Evolutionary conservation across 1,140 invertebrate species (phyloP), one percentile per base, ranked within the genome.

Genomic region (Limonius californicus): DNA sequence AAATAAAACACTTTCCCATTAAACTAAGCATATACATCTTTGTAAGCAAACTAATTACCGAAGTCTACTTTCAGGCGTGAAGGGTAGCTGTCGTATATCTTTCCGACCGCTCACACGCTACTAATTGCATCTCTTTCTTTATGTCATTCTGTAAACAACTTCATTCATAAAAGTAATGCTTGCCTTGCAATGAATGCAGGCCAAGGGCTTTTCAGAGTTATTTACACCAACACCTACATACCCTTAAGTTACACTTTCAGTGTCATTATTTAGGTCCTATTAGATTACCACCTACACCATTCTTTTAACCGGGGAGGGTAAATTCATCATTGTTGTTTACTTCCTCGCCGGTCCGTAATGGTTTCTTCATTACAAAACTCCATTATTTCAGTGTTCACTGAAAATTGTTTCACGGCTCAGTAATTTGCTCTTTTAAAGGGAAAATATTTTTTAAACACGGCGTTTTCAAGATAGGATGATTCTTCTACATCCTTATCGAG

Each of bases 131-230:
- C 16, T 50, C 45, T 50, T 50, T 50, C 45, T 50, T 50, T 16
- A 50, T 21, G 20, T 19, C 6, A 15, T 50, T 18, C 45, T 50
- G 45, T 50, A 50, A 50, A 19, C 45, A 50, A 50, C 45, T 50
- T 50, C 45, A 50, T 50, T 50, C 45, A 50, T 50, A 50, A 16
- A 50, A 50, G 45, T 21, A 50, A 50, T 19, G 45, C 14, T 19
- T 50, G 20, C n/a, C 45, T 8, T 19, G 45, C 45, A 50, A 50
- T 50, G 16, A 7, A 39, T 2, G 35, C 35, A 27, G n/a, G 42
- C 14, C 16, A 19, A 50, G 45, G 7, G 20, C 45, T 21, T 50
- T 18, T 18, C 7, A 50, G 45, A 50, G 45, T 50, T 50, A 50
- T 50, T 21, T 50, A 14, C 8, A 21, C 45, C 19, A 50, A 50